Percentiles rank a stretch among this genome's conserved stretches.
Conservation (phyloP, 2,888 invertebrate genomes). For the Apodemia hepburni region DNA sequence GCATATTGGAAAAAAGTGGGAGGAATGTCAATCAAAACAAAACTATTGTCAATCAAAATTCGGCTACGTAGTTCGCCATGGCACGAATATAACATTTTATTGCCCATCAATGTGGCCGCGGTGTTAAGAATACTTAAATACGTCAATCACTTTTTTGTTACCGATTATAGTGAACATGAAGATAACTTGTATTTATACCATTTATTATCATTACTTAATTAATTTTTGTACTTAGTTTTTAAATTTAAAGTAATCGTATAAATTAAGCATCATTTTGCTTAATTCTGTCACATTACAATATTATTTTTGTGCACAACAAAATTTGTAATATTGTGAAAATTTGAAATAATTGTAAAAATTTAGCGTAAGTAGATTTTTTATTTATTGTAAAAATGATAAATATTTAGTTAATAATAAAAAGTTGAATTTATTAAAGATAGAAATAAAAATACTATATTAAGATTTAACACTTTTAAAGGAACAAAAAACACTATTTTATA, state of each 20-base stretch:
- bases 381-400: constrained; percentile 8
- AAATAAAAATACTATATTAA: background rate
- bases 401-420: background rate
- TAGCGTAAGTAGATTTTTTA: background rate
- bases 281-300: background rate
- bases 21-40: too few species aligned
- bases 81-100: too few species aligned
- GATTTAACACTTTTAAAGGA: background rate
- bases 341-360: constrained; percentile 3
- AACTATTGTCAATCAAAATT: too few species aligned
- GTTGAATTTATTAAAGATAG: constrained; percentile 2
- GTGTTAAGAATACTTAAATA: background rate
- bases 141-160: background rate
- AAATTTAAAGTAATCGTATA: background rate
- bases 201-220: background rate
- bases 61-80: too few species aligned
- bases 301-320: constrained; percentile 4
- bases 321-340: constrained; percentile 6
- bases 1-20: too few species aligned
- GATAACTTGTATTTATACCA: background rate
- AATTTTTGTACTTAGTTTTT: background rate
- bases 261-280: background rate
- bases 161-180: background rate
- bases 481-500: too few species aligned
- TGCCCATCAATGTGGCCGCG: too few species aligned